Conservation (phyloP, 2,113 vertebrate species). For the Tinamus guttatus region DNA sequence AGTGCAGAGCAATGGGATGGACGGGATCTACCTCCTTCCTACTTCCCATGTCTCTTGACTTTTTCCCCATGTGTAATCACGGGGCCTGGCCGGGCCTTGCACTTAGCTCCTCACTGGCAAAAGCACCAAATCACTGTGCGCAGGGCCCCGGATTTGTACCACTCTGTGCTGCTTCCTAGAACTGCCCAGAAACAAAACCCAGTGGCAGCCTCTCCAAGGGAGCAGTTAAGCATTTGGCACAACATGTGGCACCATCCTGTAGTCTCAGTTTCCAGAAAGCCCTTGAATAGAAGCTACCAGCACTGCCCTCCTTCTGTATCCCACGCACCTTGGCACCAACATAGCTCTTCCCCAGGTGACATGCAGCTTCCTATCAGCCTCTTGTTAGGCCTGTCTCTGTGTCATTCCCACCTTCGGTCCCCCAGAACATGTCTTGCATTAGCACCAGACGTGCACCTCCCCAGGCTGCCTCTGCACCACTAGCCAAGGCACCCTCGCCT, state of each 20-base stretch:
- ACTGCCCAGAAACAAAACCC: not conserved
- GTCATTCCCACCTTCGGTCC: too few relatives aligned
- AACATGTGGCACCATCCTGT: not conserved
- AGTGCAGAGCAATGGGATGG: not conserved
- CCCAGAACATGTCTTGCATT: too few relatives aligned
- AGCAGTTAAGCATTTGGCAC: not conserved
- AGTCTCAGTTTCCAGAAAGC: not conserved
- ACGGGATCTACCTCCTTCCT: not conserved
- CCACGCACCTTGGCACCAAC: not conserved
- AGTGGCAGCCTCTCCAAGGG: not conserved
- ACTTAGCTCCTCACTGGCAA: not conserved
- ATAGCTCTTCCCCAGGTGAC: not conserved
- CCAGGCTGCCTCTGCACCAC: not conserved
- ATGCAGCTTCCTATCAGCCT: not conserved
- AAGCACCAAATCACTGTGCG: not conserved
- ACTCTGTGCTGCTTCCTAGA: not conserved
- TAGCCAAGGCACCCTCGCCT: not conserved
- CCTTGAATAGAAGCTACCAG: not conserved
- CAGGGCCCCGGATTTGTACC: not conserved
- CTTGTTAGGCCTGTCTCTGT: too few relatives aligned
- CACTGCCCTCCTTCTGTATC: not conserved
- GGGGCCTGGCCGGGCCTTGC: not conserved
- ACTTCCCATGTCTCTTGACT: not conserved
- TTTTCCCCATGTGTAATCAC: not conserved
- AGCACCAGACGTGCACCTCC: not conserved